A percentile compares a stretch with the other conserved stretches of the same genome.
Evolutionary conservation across 1,140 invertebrate species (phyloP).

Genomic region (Platyscapa corneri): DNA sequence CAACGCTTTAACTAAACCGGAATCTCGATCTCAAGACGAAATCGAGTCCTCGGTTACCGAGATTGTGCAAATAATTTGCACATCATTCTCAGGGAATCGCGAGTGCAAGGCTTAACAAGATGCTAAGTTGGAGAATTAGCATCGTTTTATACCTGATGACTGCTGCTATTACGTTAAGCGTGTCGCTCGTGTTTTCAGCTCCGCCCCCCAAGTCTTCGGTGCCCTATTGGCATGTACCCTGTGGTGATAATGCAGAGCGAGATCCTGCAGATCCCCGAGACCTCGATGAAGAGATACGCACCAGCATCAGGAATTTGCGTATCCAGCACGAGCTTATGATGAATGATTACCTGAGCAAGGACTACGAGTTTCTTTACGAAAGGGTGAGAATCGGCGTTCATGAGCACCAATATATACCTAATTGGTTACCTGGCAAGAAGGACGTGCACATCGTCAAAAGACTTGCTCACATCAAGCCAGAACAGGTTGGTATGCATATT

Average conservation of each 20-base stretch:
- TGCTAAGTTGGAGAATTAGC: neutral
- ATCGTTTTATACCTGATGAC: neutral
- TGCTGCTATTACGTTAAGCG: neutral
- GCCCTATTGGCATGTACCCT: slow-evolving; percentile 67
- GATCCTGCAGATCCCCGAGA: slow-evolving; percentile 44
- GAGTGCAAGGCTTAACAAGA: neutral
- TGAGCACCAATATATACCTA: slow-evolving; percentile 72
- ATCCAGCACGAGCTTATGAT: slow-evolving; percentile 66
- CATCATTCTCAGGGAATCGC: too few species aligned
- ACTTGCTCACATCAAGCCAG: slow-evolving; percentile 53
- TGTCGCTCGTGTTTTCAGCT: slow-evolving; percentile 2
- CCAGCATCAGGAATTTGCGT: slow-evolving; percentile 59
- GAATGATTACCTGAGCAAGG: slow-evolving; percentile 63
- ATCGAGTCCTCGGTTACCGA: too few species aligned
- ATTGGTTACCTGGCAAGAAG: slow-evolving; percentile 70
- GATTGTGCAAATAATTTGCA: too few species aligned
- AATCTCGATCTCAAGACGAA: neutral
- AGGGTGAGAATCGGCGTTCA: slow-evolving; percentile 65
- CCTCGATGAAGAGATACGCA: slow-evolving; percentile 57
- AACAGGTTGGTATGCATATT: slow-evolving; percentile 63
- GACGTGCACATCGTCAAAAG: slow-evolving; percentile 62
- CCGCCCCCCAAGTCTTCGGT: slow-evolving; percentile 42
- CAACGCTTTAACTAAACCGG: slow-evolving; percentile 26
- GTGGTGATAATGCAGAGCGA: slow-evolving; percentile 57
- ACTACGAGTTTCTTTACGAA: slow-evolving; percentile 69